phyloP scores from a whole-genome alignment of 2,888 invertebrate species.

The Pachliopta kotzebuea region DNA sequence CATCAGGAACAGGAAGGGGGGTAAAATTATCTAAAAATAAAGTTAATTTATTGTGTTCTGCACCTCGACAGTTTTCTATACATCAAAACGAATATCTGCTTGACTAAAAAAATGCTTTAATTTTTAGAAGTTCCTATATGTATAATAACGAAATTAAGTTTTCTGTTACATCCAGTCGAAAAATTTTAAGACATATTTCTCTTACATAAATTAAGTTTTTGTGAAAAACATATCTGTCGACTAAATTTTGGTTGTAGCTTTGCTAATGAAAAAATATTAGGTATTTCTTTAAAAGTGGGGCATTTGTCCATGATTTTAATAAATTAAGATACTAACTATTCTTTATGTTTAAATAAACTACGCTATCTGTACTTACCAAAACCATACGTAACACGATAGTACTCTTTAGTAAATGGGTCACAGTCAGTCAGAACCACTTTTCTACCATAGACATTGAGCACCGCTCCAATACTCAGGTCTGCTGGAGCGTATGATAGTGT shows the following conservation, averaged over 20 bases:
- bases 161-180: too few species aligned
- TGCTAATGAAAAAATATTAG: too few species aligned
- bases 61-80: too few species aligned
- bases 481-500: slow-evolving; percentile 82
- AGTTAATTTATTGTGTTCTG: not conserved
- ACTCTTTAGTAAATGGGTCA: slow-evolving; percentile 92
- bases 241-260: too few species aligned
- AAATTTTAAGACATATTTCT: too few species aligned
- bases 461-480: slow-evolving; percentile 91
- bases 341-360: not conserved
- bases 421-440: slow-evolving; percentile 90
- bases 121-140: too few species aligned
- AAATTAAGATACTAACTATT: not conserved
- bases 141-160: too few species aligned
- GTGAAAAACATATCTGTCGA: too few species aligned
- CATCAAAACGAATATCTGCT: too few species aligned
- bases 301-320: not conserved
- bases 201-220: too few species aligned
- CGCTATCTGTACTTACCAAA: slow-evolving; percentile 61
- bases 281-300: too few species aligned
- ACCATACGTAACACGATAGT: slow-evolving; percentile 86
- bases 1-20: slow-evolving; percentile 75
- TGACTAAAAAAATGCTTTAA: too few species aligned
- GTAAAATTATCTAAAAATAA: slow-evolving; percentile 82
- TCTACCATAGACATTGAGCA: slow-evolving; percentile 90